Evolutionary conservation across 2,888 invertebrate species (phyloP).

Genomic region (Xylota sylvarum): DNA sequence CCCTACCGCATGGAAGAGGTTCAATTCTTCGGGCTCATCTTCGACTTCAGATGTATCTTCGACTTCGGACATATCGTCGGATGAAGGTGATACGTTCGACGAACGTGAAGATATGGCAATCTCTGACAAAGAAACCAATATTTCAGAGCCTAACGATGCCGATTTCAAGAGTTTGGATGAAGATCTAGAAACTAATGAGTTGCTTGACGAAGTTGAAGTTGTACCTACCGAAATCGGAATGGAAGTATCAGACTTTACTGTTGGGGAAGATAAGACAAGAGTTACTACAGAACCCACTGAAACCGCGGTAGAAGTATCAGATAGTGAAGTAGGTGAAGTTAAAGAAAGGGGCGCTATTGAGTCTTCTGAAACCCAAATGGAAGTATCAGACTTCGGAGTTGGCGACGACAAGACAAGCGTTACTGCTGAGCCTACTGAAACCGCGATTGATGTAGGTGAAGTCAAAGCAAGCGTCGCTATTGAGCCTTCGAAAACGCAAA

Average conservation of each 20-base stretch:
- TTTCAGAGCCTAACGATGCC: neutral
- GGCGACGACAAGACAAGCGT: too few species aligned
- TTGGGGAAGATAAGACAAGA: neutral
- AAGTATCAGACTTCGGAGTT: too few species aligned
- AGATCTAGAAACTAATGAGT: neutral
- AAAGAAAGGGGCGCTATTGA: too few species aligned
- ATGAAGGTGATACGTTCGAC: neutral
- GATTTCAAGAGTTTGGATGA: neutral
- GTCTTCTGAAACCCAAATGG: too few species aligned
- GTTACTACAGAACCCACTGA: neutral
- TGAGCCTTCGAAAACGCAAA: neutral
- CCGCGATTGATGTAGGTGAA: too few species aligned
- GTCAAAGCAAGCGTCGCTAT: too few species aligned
- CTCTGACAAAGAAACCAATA: neutral
- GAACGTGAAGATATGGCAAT: neutral
- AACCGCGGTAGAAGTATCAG: too few species aligned
- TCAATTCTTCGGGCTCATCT: neutral
- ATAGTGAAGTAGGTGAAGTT: too few species aligned
- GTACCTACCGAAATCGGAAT: neutral
- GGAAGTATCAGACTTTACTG: neutral
- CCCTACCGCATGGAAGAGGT: neutral
- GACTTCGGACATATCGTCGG: neutral
- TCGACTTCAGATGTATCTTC: neutral
- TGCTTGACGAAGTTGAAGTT: neutral
- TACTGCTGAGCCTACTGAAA: too few species aligned